Evolutionary conservation across 2,797 vertebrate species (phyloP), one percentile per base, ranked within the genome.

Genomic region (Coilia nasus): DNA sequence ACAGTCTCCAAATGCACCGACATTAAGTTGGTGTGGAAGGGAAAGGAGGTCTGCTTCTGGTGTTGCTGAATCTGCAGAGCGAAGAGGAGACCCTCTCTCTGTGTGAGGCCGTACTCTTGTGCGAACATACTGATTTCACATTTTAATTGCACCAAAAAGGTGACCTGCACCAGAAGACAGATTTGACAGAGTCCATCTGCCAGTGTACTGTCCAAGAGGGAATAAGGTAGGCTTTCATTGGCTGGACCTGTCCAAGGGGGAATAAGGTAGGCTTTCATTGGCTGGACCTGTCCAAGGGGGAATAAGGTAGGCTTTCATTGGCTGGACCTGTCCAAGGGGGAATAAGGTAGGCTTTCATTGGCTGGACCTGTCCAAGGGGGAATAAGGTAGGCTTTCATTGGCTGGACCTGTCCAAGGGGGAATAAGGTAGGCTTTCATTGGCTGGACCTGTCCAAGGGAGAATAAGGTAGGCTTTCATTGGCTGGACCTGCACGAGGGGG

Each of bases 1-100:
- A 81, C 85, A 67, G 75, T 41, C 81, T 81, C 54, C 71, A 83
- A 83, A 81, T 81, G 46, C 57, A 81, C 46, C 64, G 0, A 57
- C 71, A 47, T 80, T 31, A 80, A 80, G 23, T 21, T 6, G 5
- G 15, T 7, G 17, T 67, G 0, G 14, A 81, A 41, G 1, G 3
- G 46, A 54, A 78, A 44, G 21, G 31, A 44, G 31, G 71, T 78
- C 44, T 14, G 35, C 71, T 41, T 41, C 71, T 78, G 35, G 7
- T 21, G 71, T 78, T 0, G 35, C 71, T 41, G 71, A 75, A 19
- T 25, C 62, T 15, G 21, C 64, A 21, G 11, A 78, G 23, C 71
- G 4, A 6, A 41, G 15, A 44, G 35, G 19, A 78, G 71, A 41
- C 31, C 19, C 15, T 14, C 28, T 41, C 17, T 44, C 71, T 14